Evolutionary conservation across 2,797 vertebrate species (phyloP).

Genomic region (Forpus xanthops): DNA sequence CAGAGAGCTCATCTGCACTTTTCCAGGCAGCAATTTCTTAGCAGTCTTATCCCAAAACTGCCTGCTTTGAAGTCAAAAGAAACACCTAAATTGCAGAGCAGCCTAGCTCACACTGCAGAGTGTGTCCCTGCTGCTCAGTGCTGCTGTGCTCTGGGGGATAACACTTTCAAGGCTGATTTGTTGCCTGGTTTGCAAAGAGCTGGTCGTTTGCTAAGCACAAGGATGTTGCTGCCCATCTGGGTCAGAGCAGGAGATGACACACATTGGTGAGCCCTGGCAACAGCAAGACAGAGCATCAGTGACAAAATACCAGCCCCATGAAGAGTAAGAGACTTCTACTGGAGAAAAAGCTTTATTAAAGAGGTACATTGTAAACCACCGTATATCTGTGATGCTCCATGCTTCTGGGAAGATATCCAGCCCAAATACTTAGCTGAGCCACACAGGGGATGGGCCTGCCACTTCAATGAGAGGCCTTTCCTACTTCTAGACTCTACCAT

Average conservation of each 20-base stretch:
- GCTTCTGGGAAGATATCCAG: neutral
- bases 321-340: neutral
- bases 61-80: neutral
- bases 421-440: neutral
- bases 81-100: neutral
- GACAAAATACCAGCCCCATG: neutral
- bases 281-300: neutral
- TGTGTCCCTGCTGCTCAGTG: neutral
- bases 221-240: neutral
- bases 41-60: neutral
- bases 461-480: neutral
- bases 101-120: neutral
- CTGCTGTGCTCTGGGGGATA: neutral
- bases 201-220: neutral
- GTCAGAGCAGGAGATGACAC: neutral
- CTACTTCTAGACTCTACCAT: neutral
- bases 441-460: neutral
- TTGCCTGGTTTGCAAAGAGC: neutral
- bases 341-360: conserved; percentile 18
- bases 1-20: neutral
- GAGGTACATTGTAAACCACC: neutral
- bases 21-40: neutral
- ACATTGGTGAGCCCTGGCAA: neutral
- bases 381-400: neutral
- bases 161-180: neutral